Percentiles rank a stretch among this genome's conserved stretches.
These are phyloP conservation scores for Ostrea edulis DNA, from an alignment of 1,140 invertebrate species.

Conservation along the genomic window DNA sequence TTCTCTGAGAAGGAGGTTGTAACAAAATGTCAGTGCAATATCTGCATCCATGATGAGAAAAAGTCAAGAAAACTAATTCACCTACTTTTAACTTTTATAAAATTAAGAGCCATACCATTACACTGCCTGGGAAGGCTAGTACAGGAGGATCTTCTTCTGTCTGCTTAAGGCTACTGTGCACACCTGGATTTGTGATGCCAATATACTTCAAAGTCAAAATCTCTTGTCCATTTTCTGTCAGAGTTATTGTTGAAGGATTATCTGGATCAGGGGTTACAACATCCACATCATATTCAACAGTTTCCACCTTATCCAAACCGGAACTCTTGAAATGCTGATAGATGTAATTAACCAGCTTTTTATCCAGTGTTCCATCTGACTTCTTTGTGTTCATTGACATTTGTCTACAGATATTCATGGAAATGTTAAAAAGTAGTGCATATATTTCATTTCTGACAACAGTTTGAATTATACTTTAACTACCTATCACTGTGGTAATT, in stretches of 20 bases:
- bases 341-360: not conserved
- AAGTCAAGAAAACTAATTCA: too few relatives aligned
- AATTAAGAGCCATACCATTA: not conserved
- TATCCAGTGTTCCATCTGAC: not conserved
- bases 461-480: too few relatives aligned
- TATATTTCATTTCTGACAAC: too few relatives aligned
- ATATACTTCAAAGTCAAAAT: not conserved
- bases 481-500: too few relatives aligned
- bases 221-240: not conserved
- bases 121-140: not conserved
- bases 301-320: conserved; percentile 31
- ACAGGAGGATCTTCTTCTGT: not conserved
- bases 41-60: too few relatives aligned
- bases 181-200: not conserved
- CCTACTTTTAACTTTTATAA: too few relatives aligned
- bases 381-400: not conserved
- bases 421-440: not conserved
- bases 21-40: too few relatives aligned
- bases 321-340: not conserved
- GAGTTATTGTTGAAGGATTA: not conserved
- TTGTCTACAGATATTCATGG: not conserved
- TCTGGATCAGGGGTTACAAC: conserved; percentile 5
- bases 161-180: not conserved
- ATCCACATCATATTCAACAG: not conserved
- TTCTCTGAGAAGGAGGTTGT: too few relatives aligned